Evolutionary conservation across 2,797 vertebrate genomes (phyloP), one percentile per base, ranked within the genome.

Genomic region (Danio kyathit): DNA sequence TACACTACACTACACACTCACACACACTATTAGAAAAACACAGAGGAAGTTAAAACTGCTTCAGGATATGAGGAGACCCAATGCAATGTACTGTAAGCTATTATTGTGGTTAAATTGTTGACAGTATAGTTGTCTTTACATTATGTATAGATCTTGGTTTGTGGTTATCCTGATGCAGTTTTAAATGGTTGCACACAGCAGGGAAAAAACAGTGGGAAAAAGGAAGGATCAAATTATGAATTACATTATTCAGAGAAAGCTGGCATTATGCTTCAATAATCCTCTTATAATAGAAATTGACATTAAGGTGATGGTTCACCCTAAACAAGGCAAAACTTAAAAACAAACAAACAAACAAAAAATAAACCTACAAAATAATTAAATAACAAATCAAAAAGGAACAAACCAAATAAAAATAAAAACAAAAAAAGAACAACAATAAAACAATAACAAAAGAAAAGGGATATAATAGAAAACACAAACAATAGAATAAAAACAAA

Each of bases 141-240:
- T 19, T 21, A 43, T 9, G 4, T 19, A 8, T n/a, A 41, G 38
- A 60, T 71, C 5, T 9, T 57, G 17, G 1, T 14, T 9, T 44
- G 14, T 52, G 69, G 14, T 46, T 38, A 59, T 72, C 76, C 85
- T 87, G 78, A 85, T 79, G 83, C 85, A 86, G 80, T 82, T 88
- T 87, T 85, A 87, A 82, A 77, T 7, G 46, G 66, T 83, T 29
- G 61, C 38, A 79, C 64, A 63, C n/a, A 81, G 64, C 11, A 84
- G 70, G 54, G 29, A 75, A 51, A 63, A 70, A 40, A 29, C 29
- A 72, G 69, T 14, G 17, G 61, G 76, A 43, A 81, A 76, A 81
- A 56, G 64, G 43, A 57, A 64, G 65, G 52, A 78, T 80, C 59
- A 61, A 60, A 54, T 51, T 4, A 57, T 54, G 46, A 85, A 65